A percentile compares a stretch with the other conserved stretches of the same genome.
These are phyloP conservation scores for Boloria euphrosyne DNA, from an alignment of 2,888 invertebrate genomes.

Conservation along the genomic window DNA sequence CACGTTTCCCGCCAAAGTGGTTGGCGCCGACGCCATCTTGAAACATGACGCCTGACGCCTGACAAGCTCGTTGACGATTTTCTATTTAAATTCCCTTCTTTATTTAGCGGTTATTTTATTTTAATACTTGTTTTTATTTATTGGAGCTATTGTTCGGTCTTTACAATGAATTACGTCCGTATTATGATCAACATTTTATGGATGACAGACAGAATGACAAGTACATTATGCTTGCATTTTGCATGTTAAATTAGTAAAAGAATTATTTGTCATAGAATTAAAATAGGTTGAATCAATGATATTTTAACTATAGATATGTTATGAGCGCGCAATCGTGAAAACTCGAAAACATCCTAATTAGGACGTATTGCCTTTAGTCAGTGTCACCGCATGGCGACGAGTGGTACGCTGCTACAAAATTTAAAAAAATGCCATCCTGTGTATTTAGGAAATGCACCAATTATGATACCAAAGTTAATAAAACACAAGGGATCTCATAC, in stretches of 20 bases:
- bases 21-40: slow-evolving; percentile 68
- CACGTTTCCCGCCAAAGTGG: slow-evolving; percentile 69
- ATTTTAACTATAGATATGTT: too few relatives aligned
- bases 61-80: slow-evolving; percentile 60
- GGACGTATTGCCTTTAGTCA: too few relatives aligned
- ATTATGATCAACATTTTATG: slow-evolving; percentile 37
- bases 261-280: neutral
- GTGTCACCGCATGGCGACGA: too few relatives aligned
- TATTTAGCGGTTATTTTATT: slow-evolving; percentile 64
- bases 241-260: neutral
- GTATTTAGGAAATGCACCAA: too few relatives aligned
- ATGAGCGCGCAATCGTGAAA: too few relatives aligned
- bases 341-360: too few relatives aligned
- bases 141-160: slow-evolving; percentile 61
- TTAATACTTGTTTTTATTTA: slow-evolving; percentile 63
- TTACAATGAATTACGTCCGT: slow-evolving; percentile 53
- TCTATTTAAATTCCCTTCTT: slow-evolving; percentile 72
- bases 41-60: slow-evolving; percentile 62
- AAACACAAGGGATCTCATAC: too few relatives aligned
- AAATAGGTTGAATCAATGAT: neutral
- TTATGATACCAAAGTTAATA: too few relatives aligned
- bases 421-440: too few relatives aligned
- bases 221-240: neutral
- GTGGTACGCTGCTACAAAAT: too few relatives aligned
- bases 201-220: slow-evolving; percentile 20